Conservation (phyloP, 1,140 invertebrate genomes). For the Carposina sasakii region DNA sequence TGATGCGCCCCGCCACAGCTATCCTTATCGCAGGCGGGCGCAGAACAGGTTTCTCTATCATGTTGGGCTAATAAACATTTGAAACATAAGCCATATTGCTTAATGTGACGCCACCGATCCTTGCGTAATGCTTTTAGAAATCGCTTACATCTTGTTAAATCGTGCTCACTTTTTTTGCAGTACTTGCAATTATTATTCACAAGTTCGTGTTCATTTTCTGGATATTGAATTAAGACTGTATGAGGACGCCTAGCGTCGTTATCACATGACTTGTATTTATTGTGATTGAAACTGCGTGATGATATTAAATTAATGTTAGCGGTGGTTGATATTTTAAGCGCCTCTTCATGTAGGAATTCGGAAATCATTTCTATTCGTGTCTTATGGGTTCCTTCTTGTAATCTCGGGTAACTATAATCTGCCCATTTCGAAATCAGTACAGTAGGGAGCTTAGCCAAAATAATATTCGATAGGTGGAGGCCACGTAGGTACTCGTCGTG, state of each 20-base stretch:
- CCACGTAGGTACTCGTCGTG: constrained; percentile 20
- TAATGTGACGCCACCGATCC: constrained; percentile 15
- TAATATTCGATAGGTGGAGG: constrained; percentile 1
- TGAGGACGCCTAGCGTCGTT: too few relatives aligned
- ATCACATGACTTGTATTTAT: too few relatives aligned
- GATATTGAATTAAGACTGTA: too few relatives aligned
- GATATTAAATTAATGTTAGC: too few relatives aligned
- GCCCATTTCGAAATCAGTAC: constrained; percentile 21
- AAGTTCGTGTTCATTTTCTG: too few relatives aligned
- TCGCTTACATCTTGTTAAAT: constrained; percentile 14
- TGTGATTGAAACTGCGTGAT: too few relatives aligned
- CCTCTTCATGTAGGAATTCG: constrained; percentile 21
- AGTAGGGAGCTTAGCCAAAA: constrained; percentile 15
- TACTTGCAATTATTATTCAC: too few relatives aligned
- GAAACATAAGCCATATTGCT: constrained; percentile 15
- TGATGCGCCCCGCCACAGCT: constrained; percentile 18
- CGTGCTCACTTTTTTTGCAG: too few relatives aligned
- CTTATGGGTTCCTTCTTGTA: constrained; percentile 5
- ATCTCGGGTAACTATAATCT: constrained; percentile 17
- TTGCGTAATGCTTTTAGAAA: constrained; percentile 14
- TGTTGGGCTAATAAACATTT: constrained; percentile 15
- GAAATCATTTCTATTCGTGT: constrained; percentile 5
- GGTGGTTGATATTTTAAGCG: too few relatives aligned
- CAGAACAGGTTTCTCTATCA: constrained; percentile 17
- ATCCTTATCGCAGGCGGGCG: constrained; percentile 17